Conservation (phyloP, 2,888 invertebrate genomes). For the Meliscaeva auricollis region DNA sequence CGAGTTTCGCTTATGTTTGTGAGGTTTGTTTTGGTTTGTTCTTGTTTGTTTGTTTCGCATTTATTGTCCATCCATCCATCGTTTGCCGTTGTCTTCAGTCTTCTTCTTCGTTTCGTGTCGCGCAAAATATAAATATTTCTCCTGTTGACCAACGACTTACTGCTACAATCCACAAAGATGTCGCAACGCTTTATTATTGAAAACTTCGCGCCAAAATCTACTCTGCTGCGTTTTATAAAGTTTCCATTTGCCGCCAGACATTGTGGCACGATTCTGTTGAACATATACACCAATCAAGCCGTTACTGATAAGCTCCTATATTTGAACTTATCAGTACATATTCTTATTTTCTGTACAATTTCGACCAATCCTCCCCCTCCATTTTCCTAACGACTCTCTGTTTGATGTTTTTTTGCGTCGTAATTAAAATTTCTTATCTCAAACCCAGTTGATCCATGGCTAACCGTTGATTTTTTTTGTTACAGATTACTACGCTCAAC, state of each 20-base stretch:
- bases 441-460: background rate
- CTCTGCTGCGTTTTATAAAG: constrained; percentile 4
- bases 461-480: constrained; percentile 25
- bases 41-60: constrained; percentile 56
- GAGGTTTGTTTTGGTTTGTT: constrained; percentile 65
- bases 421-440: constrained; percentile 22
- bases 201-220: constrained; percentile 46
- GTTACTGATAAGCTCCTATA: constrained; percentile 20
- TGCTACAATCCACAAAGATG: constrained; percentile 31
- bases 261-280: constrained; percentile 37
- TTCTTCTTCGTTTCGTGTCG: background rate
- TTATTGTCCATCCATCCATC: constrained; percentile 18
- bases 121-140: background rate
- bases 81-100: background rate
- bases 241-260: constrained; percentile 50
- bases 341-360: background rate
- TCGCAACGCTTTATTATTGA: constrained; percentile 44
- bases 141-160: constrained; percentile 3
- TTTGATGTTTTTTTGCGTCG: constrained; percentile 27
- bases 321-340: constrained; percentile 26
- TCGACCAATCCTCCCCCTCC: too few relatives aligned
- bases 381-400: background rate
- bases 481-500: constrained; percentile 59
- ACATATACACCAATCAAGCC: background rate
- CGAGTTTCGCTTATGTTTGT: constrained; percentile 22